Evolutionary conservation across 2,888 invertebrate species (phyloP).

Genomic region (Drosophila vallismaia): DNA sequence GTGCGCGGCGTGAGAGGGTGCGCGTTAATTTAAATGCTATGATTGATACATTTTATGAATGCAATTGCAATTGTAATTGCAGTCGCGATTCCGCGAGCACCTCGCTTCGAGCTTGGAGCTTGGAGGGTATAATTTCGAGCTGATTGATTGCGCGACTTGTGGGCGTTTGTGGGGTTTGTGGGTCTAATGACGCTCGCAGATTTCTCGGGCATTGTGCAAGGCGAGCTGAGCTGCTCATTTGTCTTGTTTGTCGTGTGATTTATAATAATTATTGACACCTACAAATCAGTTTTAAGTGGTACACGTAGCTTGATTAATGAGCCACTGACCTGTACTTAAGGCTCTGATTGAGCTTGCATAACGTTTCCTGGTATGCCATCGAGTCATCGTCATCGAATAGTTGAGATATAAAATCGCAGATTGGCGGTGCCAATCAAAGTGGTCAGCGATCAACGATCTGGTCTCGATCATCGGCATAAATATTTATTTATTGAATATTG

Average conservation of each 20-base stretch:
- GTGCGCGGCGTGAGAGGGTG: neutral
- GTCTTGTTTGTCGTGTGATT: slow-evolving; percentile 73
- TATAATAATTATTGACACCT: slow-evolving; percentile 77
- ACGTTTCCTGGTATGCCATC: slow-evolving; percentile 50
- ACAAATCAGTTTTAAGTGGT: slow-evolving; percentile 58
- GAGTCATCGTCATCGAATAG: neutral
- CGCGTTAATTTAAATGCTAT: slow-evolving; percentile 31
- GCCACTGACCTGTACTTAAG: slow-evolving; percentile 26
- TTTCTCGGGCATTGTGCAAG: slow-evolving; percentile 39
- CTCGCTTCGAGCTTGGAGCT: slow-evolving; percentile 10
- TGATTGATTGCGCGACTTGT: slow-evolving; percentile 68
- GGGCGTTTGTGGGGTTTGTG: slow-evolving; percentile 53
- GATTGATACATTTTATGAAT: slow-evolving; percentile 41
- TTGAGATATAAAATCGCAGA: slow-evolving; percentile 3
- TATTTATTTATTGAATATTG: slow-evolving; percentile 41
- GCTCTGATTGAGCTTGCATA: slow-evolving; percentile 49
- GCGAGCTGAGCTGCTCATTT: slow-evolving; percentile 50
- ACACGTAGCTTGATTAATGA: slow-evolving; percentile 57
- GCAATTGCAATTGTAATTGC: slow-evolving; percentile 13
- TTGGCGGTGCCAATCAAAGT: slow-evolving; percentile 50
- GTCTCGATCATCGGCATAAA: slow-evolving; percentile 36
- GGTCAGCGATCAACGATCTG: slow-evolving; percentile 12
- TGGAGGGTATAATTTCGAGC: slow-evolving; percentile 44
- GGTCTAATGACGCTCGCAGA: slow-evolving; percentile 32
- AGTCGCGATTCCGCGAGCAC: slow-evolving; percentile 9